These are phyloP conservation scores for Aldrovandia affinis DNA, from an alignment of 2,797 vertebrate genomes.

Conservation along the genomic window DNA sequence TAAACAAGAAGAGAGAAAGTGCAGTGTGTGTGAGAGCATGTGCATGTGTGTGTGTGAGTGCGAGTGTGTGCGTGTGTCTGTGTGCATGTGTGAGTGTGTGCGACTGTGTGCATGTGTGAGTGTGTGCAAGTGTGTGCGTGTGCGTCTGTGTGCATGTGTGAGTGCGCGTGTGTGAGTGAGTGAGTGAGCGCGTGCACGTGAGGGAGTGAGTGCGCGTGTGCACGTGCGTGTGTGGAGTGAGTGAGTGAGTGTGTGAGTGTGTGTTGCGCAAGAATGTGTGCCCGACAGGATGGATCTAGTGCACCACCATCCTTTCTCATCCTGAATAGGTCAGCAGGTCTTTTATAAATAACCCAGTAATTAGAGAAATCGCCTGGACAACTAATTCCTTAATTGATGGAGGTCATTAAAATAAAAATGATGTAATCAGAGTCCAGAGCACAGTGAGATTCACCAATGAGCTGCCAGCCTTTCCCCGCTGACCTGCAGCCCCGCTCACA, in stretches of 20 bases:
- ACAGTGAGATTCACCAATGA: conserved; percentile 45
- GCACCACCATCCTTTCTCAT: conserved; percentile 62
- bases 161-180: too few species aligned
- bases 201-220: too few species aligned
- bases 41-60: too few species aligned
- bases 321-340: conserved; percentile 67
- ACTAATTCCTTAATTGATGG: conserved; percentile 81
- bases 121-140: background rate
- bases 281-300: too few species aligned
- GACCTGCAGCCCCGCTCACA: conserved; percentile 65
- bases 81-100: background rate
- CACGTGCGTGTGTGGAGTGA: too few species aligned
- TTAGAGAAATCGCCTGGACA: conserved; percentile 70
- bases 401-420: conserved; percentile 76
- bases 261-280: too few species aligned
- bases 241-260: too few species aligned
- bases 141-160: background rate
- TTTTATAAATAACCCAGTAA: conserved; percentile 76
- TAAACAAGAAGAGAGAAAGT: background rate
- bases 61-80: conserved; percentile 6
- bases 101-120: background rate
- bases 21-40: background rate
- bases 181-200: too few species aligned
- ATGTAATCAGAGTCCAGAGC: conserved; percentile 75
- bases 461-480: background rate